Base-by-base conservation (phyloP, 2,113 vertebrate genomes). In the Macroglossus sobrinus region DNA sequence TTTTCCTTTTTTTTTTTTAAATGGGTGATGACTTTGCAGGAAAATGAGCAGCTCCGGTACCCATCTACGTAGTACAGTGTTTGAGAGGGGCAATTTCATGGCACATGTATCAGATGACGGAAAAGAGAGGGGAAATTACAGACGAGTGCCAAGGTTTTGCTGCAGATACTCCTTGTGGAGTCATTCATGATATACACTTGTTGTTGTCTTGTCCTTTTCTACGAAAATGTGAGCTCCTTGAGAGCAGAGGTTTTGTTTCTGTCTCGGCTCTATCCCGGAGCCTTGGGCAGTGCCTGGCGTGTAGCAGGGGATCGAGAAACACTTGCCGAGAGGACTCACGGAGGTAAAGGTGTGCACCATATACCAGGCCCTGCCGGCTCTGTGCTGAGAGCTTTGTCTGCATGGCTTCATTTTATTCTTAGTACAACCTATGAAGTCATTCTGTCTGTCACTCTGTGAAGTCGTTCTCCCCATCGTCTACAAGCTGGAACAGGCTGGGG, bases 311-410 rank as follows among this genome's bases (percentile, higher is more conserved):
- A 33, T 30, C 12, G 4, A 5, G 18, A 30, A 43, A 33, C 33
- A 53, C 72, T 74, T n/a, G 50, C 43, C 19, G 18, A 24, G 38
- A 76, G 30, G 24, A 55, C 79, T 50, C 6, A 0, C 2, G n/a
- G 28, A 22, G 1, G 1, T 61, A 16, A 33, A n/a, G 43, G 22
- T 5, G n/a, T 40, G 63, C 15, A 2, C n/a, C 19, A 1, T 3
- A 3, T 1, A 1, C 10, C 10, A 0, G 43, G 26, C 16, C 16
- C 47, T 1, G 16, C 9, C 8, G n/a, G 47, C 35, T 84, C 38
- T 6, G 2, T 3, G 11, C 47, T 21, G 2, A 78, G 81, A 50
- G 38, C 22, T 43, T 45, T 24, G 7, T 55, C 40, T 59, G 30
- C 10, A 7, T 5, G 3, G 2, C 47, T 81, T 92, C 61, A 22